Evolutionary conservation across 2,113 vertebrate genomes (phyloP), one percentile per base, ranked within the genome.

Genomic region (Chrysochloris asiatica): DNA sequence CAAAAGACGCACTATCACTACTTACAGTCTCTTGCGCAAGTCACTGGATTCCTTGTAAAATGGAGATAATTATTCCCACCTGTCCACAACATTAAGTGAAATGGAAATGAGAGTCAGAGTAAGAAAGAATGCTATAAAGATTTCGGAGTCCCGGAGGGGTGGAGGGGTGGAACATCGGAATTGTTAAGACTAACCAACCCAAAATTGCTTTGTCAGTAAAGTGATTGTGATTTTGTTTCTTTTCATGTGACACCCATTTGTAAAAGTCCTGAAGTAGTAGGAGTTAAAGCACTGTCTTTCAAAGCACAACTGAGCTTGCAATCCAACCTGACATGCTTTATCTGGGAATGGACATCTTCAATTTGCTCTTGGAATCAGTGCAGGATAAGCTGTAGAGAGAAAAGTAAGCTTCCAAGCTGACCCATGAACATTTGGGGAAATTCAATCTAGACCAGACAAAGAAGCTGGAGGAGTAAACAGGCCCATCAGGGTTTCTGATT

Each of bases 351-450:
- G 63, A 52, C 50, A n/a, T n/a, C 83, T 91, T 79, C 26, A 14
- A 14, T 79, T 69, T 84, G 54, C 63, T 93, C n/a, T 28, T n/a
- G 10, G 69, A 84, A 45, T 85, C 73, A 56, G 36, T 0, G 26
- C 28, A 30, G 16, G 48, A 36, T 30, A 56, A 63, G 48, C 47
- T 22, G 0, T 26, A 4, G 75, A 89, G 30, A 69, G 75, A 85
- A 71, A 47, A 1, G 0, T 8, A 71, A n/a, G 43, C 45, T 76
- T 61, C 43, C n/a, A 9, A 1, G 16, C 0, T 0, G 54, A 73
- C 24, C 76, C 8, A 0, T 9, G 59, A 38, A n/a, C 2, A 8
- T 14, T 22, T 1, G 8, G 21, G n/a, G 54, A 94, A 73, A 81
- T 73, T 77, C 59, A 1, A 3, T 80, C 88, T 71, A 26, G 4